A percentile compares a stretch with the other conserved stretches of the same genome.
These are phyloP conservation scores for Bufotes viridis DNA, from an alignment of 2,797 vertebrate species.

Conservation along the genomic window DNA sequence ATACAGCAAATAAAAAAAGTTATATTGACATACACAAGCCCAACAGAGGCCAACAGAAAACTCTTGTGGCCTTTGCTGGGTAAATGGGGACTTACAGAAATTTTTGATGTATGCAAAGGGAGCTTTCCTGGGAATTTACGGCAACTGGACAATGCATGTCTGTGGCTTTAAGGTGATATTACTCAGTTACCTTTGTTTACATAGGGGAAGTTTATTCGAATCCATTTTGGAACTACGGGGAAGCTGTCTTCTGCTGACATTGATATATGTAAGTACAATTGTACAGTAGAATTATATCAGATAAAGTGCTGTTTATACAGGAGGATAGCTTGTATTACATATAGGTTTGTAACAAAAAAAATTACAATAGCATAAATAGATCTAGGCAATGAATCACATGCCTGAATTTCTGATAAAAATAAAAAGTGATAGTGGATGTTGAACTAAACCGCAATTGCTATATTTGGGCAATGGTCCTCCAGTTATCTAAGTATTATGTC, in stretches of 20 bases:
- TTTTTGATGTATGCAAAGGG: too few species aligned
- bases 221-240: slow-evolving; percentile 91
- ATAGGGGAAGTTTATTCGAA: slow-evolving; percentile 95
- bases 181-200: background rate
- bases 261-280: slow-evolving; percentile 88
- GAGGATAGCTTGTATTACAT: background rate
- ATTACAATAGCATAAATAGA: background rate
- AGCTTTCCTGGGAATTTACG: too few species aligned
- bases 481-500: background rate
- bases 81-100: too few species aligned
- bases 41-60: too few species aligned
- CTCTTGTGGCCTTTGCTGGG: too few species aligned
- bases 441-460: background rate
- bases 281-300: background rate
- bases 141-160: too few species aligned
- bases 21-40: too few species aligned
- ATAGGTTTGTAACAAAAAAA: too few species aligned
- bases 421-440: background rate
- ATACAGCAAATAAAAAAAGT: too few species aligned
- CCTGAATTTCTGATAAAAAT: background rate
- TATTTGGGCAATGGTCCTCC: background rate
- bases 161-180: too few species aligned
- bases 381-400: too few species aligned
- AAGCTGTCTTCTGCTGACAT: slow-evolving; percentile 91
- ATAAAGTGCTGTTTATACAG: background rate